A percentile compares a stretch with the other conserved stretches of the same genome.
phyloP scores from a whole-genome alignment of 2,797 vertebrate species.

The Sarcophilus harrisii region DNA sequence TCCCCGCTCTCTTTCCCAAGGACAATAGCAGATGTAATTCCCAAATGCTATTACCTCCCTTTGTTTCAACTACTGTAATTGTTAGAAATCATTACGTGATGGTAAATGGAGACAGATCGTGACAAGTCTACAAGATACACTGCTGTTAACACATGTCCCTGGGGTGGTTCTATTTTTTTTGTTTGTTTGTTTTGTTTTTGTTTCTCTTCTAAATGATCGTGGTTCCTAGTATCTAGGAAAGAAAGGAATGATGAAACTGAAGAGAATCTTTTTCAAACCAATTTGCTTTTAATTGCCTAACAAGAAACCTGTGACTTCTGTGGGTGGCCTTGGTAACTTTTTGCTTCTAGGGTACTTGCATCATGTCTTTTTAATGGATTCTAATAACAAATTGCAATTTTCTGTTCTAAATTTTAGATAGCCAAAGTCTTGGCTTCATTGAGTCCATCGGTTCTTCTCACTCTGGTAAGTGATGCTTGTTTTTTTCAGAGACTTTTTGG shows the following conservation, averaged over 20 bases:
- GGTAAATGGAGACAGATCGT: conserved; percentile 50
- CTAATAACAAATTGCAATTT: conserved; percentile 45
- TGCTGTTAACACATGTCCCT: neutral
- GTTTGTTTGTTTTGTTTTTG: neutral
- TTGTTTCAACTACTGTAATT: conserved; percentile 33
- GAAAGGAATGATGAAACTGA: neutral
- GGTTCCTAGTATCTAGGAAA: neutral
- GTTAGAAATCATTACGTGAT: conserved; percentile 43
- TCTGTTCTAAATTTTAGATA: conserved; percentile 86
- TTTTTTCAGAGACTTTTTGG: neutral
- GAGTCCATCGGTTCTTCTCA: conserved; percentile 91
- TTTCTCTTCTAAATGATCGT: conserved; percentile 28
- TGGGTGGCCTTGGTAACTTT: fast-evolving
- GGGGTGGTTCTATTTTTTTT: neutral
- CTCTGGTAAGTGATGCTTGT: conserved; percentile 88
- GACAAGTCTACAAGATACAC: conserved; percentile 10
- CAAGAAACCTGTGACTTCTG: neutral
- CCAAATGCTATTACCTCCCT: conserved; percentile 2
- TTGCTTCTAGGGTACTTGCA: fast-evolving
- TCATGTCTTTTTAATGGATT: neutral
- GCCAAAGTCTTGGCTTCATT: conserved; percentile 86
- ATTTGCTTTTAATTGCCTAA: neutral
- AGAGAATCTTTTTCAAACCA: neutral
- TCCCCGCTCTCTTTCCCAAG: conserved; percentile 56
- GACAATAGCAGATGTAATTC: conserved; percentile 45